Evolutionary conservation across 2,113 vertebrate species (phyloP), one percentile per base, ranked within the genome.

Genomic region (Percina caprodes): DNA sequence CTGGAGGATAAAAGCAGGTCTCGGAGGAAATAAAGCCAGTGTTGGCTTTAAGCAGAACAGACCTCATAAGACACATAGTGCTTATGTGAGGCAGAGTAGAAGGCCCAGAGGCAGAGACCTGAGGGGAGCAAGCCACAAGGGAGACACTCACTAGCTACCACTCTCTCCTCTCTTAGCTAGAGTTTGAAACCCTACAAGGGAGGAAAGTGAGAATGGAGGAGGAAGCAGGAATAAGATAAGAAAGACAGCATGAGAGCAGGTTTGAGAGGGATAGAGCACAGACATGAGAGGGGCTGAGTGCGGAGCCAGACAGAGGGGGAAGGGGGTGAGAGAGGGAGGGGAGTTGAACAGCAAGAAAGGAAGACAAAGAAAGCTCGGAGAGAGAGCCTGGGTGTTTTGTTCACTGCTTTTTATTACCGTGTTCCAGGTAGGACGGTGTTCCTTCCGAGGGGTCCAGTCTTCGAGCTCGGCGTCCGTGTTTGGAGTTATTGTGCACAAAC

Each of bases 401-500:
- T 81, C 65, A 48, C 51, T 2, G 73, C n/a, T 81, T 78, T 71
- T 70, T 69, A 52, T 93, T 42, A 94, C 93, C 92, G 15, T 94
- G 93, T 79, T 94, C 93, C 83, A 93, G 86, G 89, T 93, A 93
- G 65, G 92, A 91, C 2, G 81, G 92, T 0, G 92, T 93, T 84
- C 92, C 92, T 89, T 94, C 92, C 42, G 92, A 93, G 0, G 93
- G 92, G 85, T 94, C 93, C 79, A 94, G 82, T 55, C 92, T 88
- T 26, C 93, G 89, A 63, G 93, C 93, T 45, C 92, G 68, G 52
- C 93, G 93, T 23, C 93, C 93, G 45, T 94, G 93, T 91, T 94
- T 99, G 83, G 97, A 99, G 93, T 99, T 99, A 94, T 99, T 99
- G 94, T 99, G 97, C 80, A 99, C 97, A 89, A 99, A 99, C 97